Base-by-base conservation (phyloP, 2,113 vertebrate species). In the Ramphastos sulfuratus region DNA sequence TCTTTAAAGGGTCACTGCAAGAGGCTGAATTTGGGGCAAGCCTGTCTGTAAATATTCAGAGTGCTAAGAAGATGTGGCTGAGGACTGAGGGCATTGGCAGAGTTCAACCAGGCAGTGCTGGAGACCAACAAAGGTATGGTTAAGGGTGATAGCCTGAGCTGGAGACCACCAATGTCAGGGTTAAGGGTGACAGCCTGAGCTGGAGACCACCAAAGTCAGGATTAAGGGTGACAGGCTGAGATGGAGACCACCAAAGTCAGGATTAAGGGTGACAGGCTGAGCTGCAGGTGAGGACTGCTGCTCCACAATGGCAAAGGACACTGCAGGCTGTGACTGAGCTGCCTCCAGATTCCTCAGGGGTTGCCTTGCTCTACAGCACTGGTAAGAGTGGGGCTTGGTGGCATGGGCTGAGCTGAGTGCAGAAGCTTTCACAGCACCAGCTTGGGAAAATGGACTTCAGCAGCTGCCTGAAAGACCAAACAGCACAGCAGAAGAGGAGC, bases 1-100 rank as follows among this genome's bases (percentile, higher is more conserved):
- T 17, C 71, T 30, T 20, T 17, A 3, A 70, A 61, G 3, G 17
- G 30, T 10, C 31, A 17, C 3, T 8, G 23, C 0, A 0, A n/a
- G 15, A 77, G 21, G 16, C 17, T 33, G 31, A 14, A 58, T 31
- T 27, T 8, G n/a, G 33, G 67, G 44, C 13, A 44, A 54, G 52
- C 8, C 1, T 3, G 5, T 5, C 69, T 66, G 52, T 6, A 4
- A 7, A 23, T 54, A 21, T 55, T 7, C 85, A 67, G 20, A 37
- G 30, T 33, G 10, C 50, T 31, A 15, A 37, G 30, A 42, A n/a
- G 58, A 60, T 56, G 44, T 0, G 1, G 15, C 10, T 42, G 42
- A 39, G 56, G 37, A 37, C 7, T 10, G 50, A 72, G 28, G 0
- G 23, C n/a, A 3, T 1, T 4, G 31, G 52, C 18, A 72, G 71